Conservation (phyloP, 2,797 vertebrate species). For the Falco biarmicus region DNA sequence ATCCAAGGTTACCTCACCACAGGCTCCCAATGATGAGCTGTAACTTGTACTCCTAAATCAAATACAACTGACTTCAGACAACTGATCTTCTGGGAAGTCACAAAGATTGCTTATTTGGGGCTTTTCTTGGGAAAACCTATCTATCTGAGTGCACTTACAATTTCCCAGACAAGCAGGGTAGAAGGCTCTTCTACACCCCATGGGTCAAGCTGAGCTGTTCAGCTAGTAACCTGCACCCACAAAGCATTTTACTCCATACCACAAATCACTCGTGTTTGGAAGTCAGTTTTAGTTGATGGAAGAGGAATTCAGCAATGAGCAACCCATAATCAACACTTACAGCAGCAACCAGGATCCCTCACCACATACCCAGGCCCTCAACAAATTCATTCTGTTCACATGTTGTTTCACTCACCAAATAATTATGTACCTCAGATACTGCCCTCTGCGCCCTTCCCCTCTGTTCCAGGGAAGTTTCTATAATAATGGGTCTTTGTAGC, state of each 20-base stretch:
- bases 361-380: background rate
- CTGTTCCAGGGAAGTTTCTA: background rate
- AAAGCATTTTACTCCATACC: background rate
- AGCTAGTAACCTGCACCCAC: background rate
- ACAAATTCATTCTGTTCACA: background rate
- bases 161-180: background rate
- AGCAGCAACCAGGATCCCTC: background rate
- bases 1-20: background rate
- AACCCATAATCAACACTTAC: background rate
- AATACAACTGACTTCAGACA: background rate
- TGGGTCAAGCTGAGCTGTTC: background rate
- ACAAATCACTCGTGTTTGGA: background rate
- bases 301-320: background rate
- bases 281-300: background rate
- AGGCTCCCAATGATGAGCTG: background rate
- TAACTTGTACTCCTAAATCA: background rate
- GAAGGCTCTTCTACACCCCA: background rate
- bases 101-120: background rate
- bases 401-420: background rate
- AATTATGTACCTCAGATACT: background rate
- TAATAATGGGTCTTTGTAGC: background rate
- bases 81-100: background rate
- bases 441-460: background rate
- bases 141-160: background rate
- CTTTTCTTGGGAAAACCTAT: background rate